Base-by-base conservation (phyloP, 23 tunicate species). In the Phallusia fumigata region DNA sequence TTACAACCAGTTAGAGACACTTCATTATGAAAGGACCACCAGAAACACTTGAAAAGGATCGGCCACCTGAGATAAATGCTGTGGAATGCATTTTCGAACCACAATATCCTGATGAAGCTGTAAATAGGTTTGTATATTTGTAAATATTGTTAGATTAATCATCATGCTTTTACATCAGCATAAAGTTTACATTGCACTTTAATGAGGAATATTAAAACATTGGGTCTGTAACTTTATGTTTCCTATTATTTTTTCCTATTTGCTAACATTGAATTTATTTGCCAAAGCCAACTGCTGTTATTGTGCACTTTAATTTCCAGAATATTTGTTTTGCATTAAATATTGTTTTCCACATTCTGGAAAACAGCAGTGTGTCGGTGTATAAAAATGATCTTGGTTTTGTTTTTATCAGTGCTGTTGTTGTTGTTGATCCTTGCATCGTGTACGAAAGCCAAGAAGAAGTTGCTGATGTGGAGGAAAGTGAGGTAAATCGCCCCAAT, bases 1-100 rank as follows among this genome's bases (percentile, higher is more conserved):
- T n/a, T 40, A 40, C 5, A 40, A 40, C 47, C 10, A 40, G 32
- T 65, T 5, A 65, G 6, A 6, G 6, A 40, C 8, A 24, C 11
- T 65, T 30, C 31, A 65, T 3, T 26, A 85, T 85, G 88, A 85
- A 69, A 79, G 88, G 88, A 50, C 88, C 88, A 26, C 88, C 83
- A 36, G 88, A 85, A 30, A 78, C 88, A 16, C 19, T 85, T 53
- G 76, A 65, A 35, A 53, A 65, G 19, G 87, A 84, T 58, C 53
- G 53, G 19, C 81, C 81, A 40, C 81, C 81, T 34, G 81, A 77
- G 30, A 18, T 40, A 22, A 58, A 58, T 58, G 69, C 69, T 6
- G 69, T 58, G 69, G 69, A 58, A 58, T 58, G 69, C 69, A 58
- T 58, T 58, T 58, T 58, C 13, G 69, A 58, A 24, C 69, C 69